These are phyloP conservation scores for Tipula vernalis DNA, from an alignment of 2,888 invertebrate genomes.

Conservation along the genomic window DNA sequence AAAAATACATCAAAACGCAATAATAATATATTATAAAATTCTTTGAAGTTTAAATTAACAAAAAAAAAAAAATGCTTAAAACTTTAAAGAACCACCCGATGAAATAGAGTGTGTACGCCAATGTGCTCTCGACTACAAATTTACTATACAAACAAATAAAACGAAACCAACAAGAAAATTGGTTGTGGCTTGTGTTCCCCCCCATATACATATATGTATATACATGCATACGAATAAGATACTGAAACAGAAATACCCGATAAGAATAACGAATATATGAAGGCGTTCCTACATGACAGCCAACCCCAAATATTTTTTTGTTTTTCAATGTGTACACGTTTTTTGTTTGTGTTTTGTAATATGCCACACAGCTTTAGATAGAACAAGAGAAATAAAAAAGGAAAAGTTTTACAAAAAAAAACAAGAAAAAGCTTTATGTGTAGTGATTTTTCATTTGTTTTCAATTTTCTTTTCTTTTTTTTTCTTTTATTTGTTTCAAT, in stretches of 20 bases:
- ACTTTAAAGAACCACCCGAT: background rate
- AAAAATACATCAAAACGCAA: constrained; percentile 6
- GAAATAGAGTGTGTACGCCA: background rate
- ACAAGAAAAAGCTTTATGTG: background rate
- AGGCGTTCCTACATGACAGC: background rate
- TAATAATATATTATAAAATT: constrained; percentile 4
- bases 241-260: background rate
- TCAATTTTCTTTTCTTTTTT: background rate
- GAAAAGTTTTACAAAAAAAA: background rate
- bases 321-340: background rate
- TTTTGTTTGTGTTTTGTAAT: background rate
- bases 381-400: background rate
- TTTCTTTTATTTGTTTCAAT: background rate
- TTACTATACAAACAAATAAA: background rate
- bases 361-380: background rate
- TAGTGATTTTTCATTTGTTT: background rate
- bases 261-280: background rate
- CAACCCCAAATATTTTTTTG: background rate
- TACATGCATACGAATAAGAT: background rate
- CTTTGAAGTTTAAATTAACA: background rate
- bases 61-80: background rate
- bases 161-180: background rate
- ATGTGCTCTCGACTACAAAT: background rate
- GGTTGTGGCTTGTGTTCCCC: background rate
- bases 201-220: background rate